Evolutionary conservation across 1,140 invertebrate genomes (phyloP), one percentile per base, ranked within the genome.

Genomic region (Spodoptera litura): DNA sequence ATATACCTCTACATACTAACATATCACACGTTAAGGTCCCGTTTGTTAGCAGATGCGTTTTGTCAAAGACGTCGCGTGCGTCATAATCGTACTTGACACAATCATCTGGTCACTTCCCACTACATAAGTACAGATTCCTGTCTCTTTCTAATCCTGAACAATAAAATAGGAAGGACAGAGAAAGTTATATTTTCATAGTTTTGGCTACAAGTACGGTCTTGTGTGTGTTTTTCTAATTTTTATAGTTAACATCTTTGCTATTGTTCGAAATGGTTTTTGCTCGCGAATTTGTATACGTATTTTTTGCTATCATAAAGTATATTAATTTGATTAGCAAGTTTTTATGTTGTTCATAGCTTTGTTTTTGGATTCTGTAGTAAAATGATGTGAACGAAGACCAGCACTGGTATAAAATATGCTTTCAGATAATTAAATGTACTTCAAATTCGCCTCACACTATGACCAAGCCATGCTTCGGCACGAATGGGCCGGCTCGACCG

Each of bases 81-180:
- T 92, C 89, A 92, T 66, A 83, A 75, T 35, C 81, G 89, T 80
- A 81, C 90, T 91, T 91, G 90, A 90, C 87, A 88, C 83, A 83
- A 81, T 81, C 81, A 80, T 80, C 74, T 85, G 84, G 70, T 72
- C 79, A 74, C 73, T 77, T 70, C 61, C 64, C 61, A 55, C n/a
- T 68, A 31, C 55, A 73, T 52, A 61, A 56, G 20, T 44, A 44
- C 38, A 44, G 4, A 10, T 44, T 70, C 72, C 70, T 53, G 44
- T 80, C 73, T 80, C 79, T 58, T 44, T 77, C 68, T 38, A 52
- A 56, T 27, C 20, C 56, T 2, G 20, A 31, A 10, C 20, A 71
- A 66, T 15, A 58, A 66, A 13, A 72, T 44, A 38, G 10, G 31
- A 72, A 72, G 53, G 68, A 66, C 61, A 55, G 61, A 64, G 78